Percentiles rank a stretch among this genome's conserved stretches.
phyloP scores from a whole-genome alignment of 1,140 invertebrate species.

The Drosophila tani region DNA sequence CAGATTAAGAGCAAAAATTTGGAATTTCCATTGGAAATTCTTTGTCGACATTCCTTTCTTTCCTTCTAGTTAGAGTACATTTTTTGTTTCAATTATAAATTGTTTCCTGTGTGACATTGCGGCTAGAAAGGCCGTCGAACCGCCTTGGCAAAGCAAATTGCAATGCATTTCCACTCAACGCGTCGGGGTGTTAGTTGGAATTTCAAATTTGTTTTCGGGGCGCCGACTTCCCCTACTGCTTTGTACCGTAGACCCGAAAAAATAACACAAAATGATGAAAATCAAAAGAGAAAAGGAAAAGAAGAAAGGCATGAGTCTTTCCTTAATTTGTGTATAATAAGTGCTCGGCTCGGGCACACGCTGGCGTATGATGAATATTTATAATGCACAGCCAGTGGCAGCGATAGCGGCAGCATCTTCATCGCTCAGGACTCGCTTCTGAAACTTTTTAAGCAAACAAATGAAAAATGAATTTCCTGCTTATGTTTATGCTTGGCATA shows the following conservation, averaged over 20 bases:
- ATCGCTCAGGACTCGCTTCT: constrained; percentile 35
- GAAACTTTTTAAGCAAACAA: constrained; percentile 80
- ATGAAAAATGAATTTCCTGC: constrained; percentile 83
- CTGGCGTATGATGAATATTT: constrained; percentile 78
- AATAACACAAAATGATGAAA: constrained; percentile 4
- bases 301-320: constrained; percentile 39
- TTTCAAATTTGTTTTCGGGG: constrained; percentile 74
- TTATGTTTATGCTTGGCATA: constrained; percentile 81
- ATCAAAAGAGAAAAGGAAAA: constrained; percentile 10
- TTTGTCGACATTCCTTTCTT: no score
- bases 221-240: not conserved
- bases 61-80: no score
- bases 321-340: constrained; percentile 83
- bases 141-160: constrained; percentile 61
- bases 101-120: constrained; percentile 28
- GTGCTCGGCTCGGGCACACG: constrained; percentile 64
- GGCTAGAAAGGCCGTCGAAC: constrained; percentile 66
- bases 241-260: not conserved
- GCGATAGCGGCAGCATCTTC: constrained; percentile 53
- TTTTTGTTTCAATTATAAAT: not conserved
- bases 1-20: not conserved
- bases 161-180: constrained; percentile 64
- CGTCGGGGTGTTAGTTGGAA: constrained; percentile 65
- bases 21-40: no score
- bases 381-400: constrained; percentile 55